A percentile compares a stretch with the other conserved stretches of the same genome.
These are phyloP conservation scores for Melanotaenia maccullochi DNA, from an alignment of 2,797 vertebrate species.

Conservation along the genomic window DNA sequence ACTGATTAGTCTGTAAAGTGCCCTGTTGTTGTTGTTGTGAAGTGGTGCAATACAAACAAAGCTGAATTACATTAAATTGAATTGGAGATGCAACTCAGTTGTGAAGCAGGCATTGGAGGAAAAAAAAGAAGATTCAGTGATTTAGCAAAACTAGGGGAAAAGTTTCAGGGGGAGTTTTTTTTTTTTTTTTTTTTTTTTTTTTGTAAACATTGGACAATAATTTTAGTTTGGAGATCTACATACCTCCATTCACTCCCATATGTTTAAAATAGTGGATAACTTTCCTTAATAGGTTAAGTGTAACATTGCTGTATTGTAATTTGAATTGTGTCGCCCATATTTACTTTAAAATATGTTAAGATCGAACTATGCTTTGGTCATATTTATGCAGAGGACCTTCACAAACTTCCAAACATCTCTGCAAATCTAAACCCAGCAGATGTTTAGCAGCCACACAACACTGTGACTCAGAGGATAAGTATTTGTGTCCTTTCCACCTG, in stretches of 20 bases:
- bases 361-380: background rate
- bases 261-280: background rate
- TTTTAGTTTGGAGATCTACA: background rate
- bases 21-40: too few species aligned
- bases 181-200: background rate
- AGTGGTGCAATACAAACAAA: too few species aligned
- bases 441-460: background rate
- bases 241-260: background rate
- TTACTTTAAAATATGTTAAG: background rate
- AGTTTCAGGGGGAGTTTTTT: background rate
- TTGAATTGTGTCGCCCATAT: background rate
- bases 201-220: background rate
- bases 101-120: background rate
- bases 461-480: constrained; percentile 38
- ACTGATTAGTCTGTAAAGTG: too few species aligned
- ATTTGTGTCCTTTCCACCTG: constrained; percentile 32
- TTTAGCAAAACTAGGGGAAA: background rate
- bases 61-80: too few species aligned
- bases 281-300: background rate
- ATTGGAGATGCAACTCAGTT: background rate
- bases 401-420: background rate
- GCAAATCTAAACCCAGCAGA: background rate
- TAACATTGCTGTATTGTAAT: background rate
- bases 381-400: background rate
- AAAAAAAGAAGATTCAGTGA: background rate